Base-by-base conservation (phyloP, 2,113 vertebrate genomes). In the Corvus moneduloides region DNA sequence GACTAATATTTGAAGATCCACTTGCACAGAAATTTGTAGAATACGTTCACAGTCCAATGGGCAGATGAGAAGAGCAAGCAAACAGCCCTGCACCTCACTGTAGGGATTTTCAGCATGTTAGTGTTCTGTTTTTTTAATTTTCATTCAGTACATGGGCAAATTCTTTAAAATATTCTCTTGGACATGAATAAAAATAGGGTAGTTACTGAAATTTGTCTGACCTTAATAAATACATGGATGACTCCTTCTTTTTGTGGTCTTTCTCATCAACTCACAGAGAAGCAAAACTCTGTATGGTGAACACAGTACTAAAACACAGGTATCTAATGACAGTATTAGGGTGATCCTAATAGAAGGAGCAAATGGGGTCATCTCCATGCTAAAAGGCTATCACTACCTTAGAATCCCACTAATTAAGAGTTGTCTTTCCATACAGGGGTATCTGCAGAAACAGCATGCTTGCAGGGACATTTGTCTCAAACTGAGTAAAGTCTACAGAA, bases 1-100 rank as follows among this genome's bases (percentile, higher is more conserved):
- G 78, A 77, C 46, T 73, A 74, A 80, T 83, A 73, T 26, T 85
- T 84, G 59, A 93, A 79, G 55, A 79, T 69, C 18, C n/a, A 51
- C 18, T 87, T 85, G 14, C 20, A 48, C 39, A 84, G 54, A 83
- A 73, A 51, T 79, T 68, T 91, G 32, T 27, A 18, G 37, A 84
- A 56, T 81, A n/a, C 1, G 11, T 52, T 84, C 26, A 61, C 8
- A 82, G 54, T 89, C 46, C 41, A 91, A 22, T n/a, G 46, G 51
- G 26, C 67, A 76, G 17, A 92, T 58, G 13, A 82, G 28, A 88
- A 78, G 23, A 78, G 7, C 10, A 85, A 66, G 13, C 13, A 82
- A 76, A 48, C 3, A 78, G 28, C 26, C 7, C 11, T 82, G 17
- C 4, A 12, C 8, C 7, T 51, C 16, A 19, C 32, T 73, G 9